Conservation (phyloP, 2,797 vertebrate species). For the Melopsittacus undulatus region DNA sequence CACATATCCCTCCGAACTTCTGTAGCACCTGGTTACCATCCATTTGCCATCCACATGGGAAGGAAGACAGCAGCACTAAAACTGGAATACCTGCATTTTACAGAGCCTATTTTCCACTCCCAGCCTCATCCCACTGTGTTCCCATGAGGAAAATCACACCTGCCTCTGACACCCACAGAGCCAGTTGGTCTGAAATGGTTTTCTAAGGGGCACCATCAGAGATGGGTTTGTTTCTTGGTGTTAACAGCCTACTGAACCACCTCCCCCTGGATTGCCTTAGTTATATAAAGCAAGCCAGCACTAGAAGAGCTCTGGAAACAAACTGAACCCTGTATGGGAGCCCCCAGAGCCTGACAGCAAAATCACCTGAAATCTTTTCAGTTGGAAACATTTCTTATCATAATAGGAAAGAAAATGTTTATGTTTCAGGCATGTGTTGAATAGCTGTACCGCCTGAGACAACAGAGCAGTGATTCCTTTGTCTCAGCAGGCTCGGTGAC, state of each 20-base stretch:
- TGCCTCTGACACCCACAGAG: background rate
- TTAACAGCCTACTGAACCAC: background rate
- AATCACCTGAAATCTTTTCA: background rate
- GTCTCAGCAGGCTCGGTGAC: background rate
- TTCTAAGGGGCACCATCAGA: background rate
- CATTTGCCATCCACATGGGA: background rate
- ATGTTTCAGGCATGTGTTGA: background rate
- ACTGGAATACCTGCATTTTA: background rate
- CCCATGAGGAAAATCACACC: constrained; percentile 3
- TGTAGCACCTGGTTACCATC: background rate
- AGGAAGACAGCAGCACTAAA: background rate
- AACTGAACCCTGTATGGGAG: background rate
- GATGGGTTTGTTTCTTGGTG: background rate
- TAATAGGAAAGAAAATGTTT: background rate
- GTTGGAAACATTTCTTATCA: background rate
- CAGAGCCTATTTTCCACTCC: background rate
- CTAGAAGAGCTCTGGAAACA: background rate
- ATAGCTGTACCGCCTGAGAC: background rate
- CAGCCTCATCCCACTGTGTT: background rate
- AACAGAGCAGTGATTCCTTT: background rate
- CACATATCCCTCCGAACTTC: background rate
- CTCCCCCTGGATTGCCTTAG: background rate
- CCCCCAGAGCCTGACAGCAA: background rate
- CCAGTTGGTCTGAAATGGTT: background rate
- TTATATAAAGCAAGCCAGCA: background rate